phyloP scores from a whole-genome alignment of 2,113 vertebrate species.

The Jaculus jaculus region DNA sequence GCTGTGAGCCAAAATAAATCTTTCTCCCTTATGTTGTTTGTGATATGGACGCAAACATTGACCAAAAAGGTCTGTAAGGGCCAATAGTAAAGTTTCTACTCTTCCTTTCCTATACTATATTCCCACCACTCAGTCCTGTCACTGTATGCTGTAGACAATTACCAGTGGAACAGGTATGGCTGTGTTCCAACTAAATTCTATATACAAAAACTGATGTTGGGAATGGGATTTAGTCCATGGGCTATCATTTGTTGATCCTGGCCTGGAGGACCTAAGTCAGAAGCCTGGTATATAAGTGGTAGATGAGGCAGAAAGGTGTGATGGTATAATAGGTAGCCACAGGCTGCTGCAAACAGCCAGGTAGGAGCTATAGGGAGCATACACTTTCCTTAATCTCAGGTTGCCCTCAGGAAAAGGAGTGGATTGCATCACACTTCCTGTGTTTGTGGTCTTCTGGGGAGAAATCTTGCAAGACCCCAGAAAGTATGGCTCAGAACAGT shows the following conservation, averaged over 20 bases:
- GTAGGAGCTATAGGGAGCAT: fast-evolving
- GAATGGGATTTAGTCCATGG: neutral
- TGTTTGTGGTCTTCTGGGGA: neutral
- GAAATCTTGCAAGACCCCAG: neutral
- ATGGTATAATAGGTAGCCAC: too few relatives aligned
- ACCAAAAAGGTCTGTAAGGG: neutral
- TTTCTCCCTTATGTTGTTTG: neutral
- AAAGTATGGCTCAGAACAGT: neutral
- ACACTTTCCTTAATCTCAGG: neutral
- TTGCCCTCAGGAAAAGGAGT: neutral
- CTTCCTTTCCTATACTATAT: neutral
- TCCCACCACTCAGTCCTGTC: neutral
- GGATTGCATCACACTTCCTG: neutral
- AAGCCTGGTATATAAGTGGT: neutral
- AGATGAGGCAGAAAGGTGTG: neutral
- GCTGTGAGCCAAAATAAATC: neutral
- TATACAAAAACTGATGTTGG: neutral
- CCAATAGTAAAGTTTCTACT: neutral
- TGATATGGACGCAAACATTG: neutral
- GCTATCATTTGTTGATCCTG: neutral
- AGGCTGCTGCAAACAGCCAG: neutral
- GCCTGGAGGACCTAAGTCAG: neutral
- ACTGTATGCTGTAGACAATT: neutral
- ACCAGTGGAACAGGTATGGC: neutral
- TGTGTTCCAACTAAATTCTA: neutral